Base-by-base conservation (phyloP, 2,797 vertebrate genomes). In the Chelidonichthys spinosus region DNA sequence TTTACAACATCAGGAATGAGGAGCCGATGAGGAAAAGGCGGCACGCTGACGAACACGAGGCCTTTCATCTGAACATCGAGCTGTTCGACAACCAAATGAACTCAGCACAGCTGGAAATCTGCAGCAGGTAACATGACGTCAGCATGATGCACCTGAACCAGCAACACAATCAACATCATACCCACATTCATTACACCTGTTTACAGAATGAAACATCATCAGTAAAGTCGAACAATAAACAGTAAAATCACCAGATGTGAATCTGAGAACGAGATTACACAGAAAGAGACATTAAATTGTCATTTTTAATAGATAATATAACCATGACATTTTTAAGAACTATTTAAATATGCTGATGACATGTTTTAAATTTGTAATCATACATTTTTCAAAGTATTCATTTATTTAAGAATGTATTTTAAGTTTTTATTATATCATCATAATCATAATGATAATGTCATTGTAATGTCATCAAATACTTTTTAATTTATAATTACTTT, bases 1-100 rank as follows among this genome's bases (percentile, higher is more conserved):
- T 96, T 61, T 98, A 97, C 92, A 96, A 96, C 78, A 58, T 94
- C 69, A 92, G 92, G 74, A 85, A 73, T 3, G 64, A 59, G n/a
- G 74, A 3, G 39, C 25, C 60, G 2, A 66, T 64, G 32, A 91
- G 82, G 84, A 91, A 78, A 15, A 84, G 78, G 11, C 89, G 88
- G 72, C 90, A 92, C 32, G 46, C 67, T 0, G 25, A 11, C 49
- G 87, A 63, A 3, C 75, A 88, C 46, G 95, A 96, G 72, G 94
- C 93, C 0, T 97, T 98, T 90, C 82, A 95, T 66, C 92, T 98
- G 81, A 36, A 88, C 33, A 17, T 96, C 50, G 53, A 87, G 17
- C 89, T 96, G 40, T 78, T 81, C 2, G 96, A 96, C 85, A 17
- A 74, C 3, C 91, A 94, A 32, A 35, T 74, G 6, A 87, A 94